Evolutionary conservation across 2,888 invertebrate genomes (phyloP), one percentile per base, ranked within the genome.

Genomic region (Drosophila kuntzei): DNA sequence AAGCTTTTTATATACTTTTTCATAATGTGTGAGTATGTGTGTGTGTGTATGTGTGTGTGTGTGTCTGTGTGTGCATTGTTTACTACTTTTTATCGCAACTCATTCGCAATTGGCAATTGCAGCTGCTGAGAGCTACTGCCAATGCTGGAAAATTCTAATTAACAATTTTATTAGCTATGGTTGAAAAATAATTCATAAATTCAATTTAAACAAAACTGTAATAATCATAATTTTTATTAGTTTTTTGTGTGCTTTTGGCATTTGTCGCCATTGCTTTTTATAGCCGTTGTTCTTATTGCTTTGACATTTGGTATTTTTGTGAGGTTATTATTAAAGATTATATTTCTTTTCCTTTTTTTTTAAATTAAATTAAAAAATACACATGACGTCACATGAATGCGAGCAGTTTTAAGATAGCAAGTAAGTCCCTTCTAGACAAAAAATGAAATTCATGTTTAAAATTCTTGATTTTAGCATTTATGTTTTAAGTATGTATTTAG

Each of bases 151-250:
- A 82, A 85, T 75, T 85, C 86, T 85, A 87, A 85, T 87, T 85
- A 83, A 85, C 83, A 69, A 72, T 87, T 85, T 85, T 85, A 85
- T 85, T 87, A 85, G 85, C 86, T 83, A 83, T 80, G 85, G 86
- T 80, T 75, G 79, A 64, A 66, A 87, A 79, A 49, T 84, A 84
- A 84, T 87, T 87, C 87, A 87, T 85, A 83, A 85, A 85, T 84
- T 85, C 83, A 85, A 80, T 82, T 65, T 70, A 73, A 71, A 67
- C 66, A 67, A 76, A 80, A 74, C 61, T 76, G 83, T 80, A 86
- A 79, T 80, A 86, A 86, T 77, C 76, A 71, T 80, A 53, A 82
- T 72, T 84, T 85, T 79, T 73, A 85, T 85, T 80, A 64, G 53
- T 41, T 66, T 68, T 49, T 59, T 64, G 37, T 46, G 46, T 43